phyloP scores from a whole-genome alignment of 2,113 vertebrate species.

The Neomonachus schauinslandi region DNA sequence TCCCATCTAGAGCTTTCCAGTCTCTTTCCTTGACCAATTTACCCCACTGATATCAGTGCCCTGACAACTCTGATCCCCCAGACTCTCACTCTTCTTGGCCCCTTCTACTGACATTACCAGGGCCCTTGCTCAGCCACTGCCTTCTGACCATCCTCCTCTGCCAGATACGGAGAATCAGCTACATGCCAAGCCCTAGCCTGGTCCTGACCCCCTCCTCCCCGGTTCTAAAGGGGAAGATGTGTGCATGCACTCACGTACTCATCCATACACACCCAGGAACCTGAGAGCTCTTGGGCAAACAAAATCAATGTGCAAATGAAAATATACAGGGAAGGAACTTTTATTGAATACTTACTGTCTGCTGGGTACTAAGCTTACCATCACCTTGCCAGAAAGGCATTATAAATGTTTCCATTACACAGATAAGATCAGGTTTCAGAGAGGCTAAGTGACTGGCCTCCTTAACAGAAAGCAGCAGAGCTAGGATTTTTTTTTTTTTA shows the following conservation, averaged over 20 bases:
- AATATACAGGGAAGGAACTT: neutral
- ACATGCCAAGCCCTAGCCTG: neutral
- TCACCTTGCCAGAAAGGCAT: neutral
- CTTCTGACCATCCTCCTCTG: neutral
- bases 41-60: neutral
- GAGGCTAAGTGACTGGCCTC: neutral
- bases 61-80: neutral
- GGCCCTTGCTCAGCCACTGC: neutral
- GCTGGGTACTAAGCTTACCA: neutral
- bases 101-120: neutral
- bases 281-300: neutral
- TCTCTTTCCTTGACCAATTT: neutral
- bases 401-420: neutral
- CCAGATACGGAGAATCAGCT: neutral
- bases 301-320: constrained; percentile 2
- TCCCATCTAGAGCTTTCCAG: neutral
- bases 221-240: neutral
- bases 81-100: neutral
- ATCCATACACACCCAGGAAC: neutral
- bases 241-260: neutral
- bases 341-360: neutral
- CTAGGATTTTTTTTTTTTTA: too few species aligned
- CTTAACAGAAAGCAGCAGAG: neutral
- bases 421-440: neutral
- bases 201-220: neutral